Conservation (phyloP, 2,113 vertebrate genomes). For the Neolamprologus fasciatus region DNA sequence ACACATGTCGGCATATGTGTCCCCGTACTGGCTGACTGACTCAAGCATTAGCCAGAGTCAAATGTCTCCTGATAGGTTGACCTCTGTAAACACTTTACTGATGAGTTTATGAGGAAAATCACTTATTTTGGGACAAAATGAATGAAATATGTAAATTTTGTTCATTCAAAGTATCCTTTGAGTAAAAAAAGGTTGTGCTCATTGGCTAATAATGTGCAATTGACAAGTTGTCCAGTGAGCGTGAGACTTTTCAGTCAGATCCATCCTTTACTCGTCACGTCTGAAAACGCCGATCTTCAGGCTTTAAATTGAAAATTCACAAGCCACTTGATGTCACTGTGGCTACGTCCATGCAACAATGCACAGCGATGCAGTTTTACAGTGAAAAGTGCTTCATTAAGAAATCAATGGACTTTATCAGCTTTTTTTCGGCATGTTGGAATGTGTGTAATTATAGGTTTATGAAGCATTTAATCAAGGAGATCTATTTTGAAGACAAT, state of each 20-base stretch:
- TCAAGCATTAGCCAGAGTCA: not conserved
- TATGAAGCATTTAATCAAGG: not conserved
- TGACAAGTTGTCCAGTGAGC: not conserved
- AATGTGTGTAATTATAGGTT: not conserved
- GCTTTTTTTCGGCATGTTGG: not conserved
- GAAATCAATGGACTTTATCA: not conserved
- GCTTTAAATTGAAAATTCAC: not conserved
- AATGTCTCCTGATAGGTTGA: not conserved
- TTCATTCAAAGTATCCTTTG: not conserved
- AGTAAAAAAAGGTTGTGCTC: not conserved
- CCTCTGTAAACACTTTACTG: not conserved
- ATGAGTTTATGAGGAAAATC: not conserved
- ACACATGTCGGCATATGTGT: not conserved
- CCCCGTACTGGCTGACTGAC: not conserved
- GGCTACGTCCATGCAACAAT: not conserved
- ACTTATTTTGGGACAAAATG: not conserved
- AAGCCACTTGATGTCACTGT: not conserved
- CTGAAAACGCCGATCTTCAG: fast-evolving
- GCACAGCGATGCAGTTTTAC: not conserved
- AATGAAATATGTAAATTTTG: not conserved
- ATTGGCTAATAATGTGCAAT: not conserved
- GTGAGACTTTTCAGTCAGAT: not conserved
- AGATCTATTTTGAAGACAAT: not conserved
- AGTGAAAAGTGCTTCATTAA: not conserved
- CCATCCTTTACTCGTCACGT: not conserved